These are phyloP conservation scores for Pocillopora meandrina DNA, from an alignment of 92 coral and sea anemone genomes.

Conservation along the genomic window DNA sequence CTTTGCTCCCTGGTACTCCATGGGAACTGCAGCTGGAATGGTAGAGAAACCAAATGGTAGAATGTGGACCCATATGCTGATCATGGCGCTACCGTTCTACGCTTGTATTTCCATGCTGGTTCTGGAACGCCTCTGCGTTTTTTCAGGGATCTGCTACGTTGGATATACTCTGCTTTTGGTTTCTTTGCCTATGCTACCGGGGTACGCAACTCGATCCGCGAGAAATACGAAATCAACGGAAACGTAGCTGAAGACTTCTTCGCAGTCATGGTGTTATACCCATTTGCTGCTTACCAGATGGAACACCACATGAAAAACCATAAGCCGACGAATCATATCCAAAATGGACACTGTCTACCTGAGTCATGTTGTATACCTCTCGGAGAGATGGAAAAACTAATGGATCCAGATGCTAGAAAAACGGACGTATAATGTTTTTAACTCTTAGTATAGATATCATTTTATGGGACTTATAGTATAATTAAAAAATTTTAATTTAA, in stretches of 20 bases:
- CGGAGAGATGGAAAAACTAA: constrained; percentile 17
- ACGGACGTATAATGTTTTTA: constrained; percentile 12
- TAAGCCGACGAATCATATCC: neutral
- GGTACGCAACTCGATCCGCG: constrained; percentile 73
- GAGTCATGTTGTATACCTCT: constrained; percentile 28
- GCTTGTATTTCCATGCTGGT: constrained; percentile 49
- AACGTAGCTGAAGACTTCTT: constrained; percentile 84
- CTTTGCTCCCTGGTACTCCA: constrained; percentile 74
- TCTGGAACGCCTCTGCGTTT: constrained; percentile 25
- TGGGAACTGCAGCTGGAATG: constrained; percentile 72
- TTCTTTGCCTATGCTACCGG: constrained; percentile 81
- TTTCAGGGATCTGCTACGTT: constrained; percentile 68
- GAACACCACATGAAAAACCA: constrained; percentile 66
- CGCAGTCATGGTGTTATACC: constrained; percentile 69
- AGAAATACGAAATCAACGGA: constrained; percentile 66
- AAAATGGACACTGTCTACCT: neutral
- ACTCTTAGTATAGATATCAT: neutral
- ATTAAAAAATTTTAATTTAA: neutral
- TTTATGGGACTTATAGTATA: neutral
- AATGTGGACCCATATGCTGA: constrained; percentile 58
- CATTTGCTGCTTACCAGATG: constrained; percentile 85
- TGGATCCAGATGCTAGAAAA: constrained; percentile 22
- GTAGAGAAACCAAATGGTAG: constrained; percentile 25
- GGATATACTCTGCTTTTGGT: constrained; percentile 89
- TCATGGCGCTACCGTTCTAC: constrained; percentile 69